Percentiles rank a stretch among this genome's conserved stretches.
Evolutionary conservation across 2,797 vertebrate species (phyloP).

Genomic region (Toxotes lorentzi): DNA sequence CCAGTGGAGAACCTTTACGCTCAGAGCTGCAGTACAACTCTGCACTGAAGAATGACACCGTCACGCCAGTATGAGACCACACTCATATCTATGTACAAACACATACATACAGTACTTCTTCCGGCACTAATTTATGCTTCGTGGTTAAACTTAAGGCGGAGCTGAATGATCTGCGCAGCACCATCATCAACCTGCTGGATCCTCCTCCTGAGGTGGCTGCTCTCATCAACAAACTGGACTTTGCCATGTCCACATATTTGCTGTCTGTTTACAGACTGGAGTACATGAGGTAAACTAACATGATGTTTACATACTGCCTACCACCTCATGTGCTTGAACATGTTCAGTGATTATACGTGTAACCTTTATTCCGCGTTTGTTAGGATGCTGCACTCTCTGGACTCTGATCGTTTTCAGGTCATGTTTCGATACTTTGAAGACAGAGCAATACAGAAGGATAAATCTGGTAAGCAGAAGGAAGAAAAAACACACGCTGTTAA

Average conservation of each 20-base stretch:
- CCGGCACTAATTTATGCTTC: background rate
- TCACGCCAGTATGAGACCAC: slow-evolving; percentile 87
- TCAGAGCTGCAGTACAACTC: slow-evolving; percentile 99
- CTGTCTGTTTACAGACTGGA: slow-evolving; percentile 97
- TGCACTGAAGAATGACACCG: slow-evolving; percentile 97
- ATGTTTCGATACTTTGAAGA: slow-evolving; percentile 99
- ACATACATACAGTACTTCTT: background rate
- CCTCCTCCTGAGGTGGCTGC: slow-evolving; percentile 93
- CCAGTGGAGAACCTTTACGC: slow-evolving; percentile 94
- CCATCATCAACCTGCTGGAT: slow-evolving; percentile 95
- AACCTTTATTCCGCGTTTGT: background rate
- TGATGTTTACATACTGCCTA: background rate
- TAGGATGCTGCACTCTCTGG: slow-evolving; percentile 91
- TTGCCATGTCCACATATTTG: slow-evolving; percentile 97
- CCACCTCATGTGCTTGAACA: background rate
- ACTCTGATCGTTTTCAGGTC: slow-evolving; percentile 97
- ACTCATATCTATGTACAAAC: background rate
- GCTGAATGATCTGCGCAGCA: slow-evolving; percentile 93
- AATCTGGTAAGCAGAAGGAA: slow-evolving; percentile 88
- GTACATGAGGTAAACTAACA: slow-evolving; percentile 90
- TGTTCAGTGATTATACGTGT: background rate
- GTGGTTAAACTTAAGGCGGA: slow-evolving; percentile 86
- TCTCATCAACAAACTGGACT: slow-evolving; percentile 96
- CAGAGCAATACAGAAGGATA: slow-evolving; percentile 98
- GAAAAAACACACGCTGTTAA: background rate